These are phyloP conservation scores for Xanthia icteritia DNA, from an alignment of 2,888 invertebrate species.

Conservation along the genomic window DNA sequence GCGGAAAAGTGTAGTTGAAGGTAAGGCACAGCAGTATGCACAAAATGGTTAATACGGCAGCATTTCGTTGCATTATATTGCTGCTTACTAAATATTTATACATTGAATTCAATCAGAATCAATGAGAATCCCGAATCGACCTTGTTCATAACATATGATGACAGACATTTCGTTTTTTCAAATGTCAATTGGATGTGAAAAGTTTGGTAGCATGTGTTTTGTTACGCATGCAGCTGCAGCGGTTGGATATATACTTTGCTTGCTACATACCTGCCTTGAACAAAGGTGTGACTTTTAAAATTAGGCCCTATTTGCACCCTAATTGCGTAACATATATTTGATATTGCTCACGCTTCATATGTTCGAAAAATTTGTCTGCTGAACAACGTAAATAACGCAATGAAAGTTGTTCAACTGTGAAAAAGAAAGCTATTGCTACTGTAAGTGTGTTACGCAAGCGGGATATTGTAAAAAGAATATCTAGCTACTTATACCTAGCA, in stretches of 20 bases:
- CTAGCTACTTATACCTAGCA: not conserved
- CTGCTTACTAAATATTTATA: constrained; percentile 48
- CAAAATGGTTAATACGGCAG: constrained; percentile 71
- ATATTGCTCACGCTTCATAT: too few relatives aligned
- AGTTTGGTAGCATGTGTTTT: constrained; percentile 11
- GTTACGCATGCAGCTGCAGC: not conserved
- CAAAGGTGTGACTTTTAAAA: not conserved
- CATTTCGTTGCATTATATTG: constrained; percentile 76
- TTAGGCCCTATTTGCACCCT: too few relatives aligned
- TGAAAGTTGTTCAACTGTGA: too few relatives aligned
- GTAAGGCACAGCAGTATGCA: constrained; percentile 79
- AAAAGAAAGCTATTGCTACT: too few relatives aligned
- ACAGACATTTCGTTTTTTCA: constrained; percentile 15
- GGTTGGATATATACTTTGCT: not conserved
- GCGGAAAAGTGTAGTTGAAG: constrained; percentile 82
- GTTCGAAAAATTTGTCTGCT: too few relatives aligned
- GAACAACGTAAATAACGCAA: too few relatives aligned
- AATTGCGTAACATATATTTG: too few relatives aligned
- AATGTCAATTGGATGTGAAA: constrained; percentile 16
- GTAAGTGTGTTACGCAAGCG: too few relatives aligned
- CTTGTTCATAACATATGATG: constrained; percentile 10
- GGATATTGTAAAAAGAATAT: not conserved
- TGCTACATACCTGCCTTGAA: not conserved
- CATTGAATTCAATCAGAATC: constrained; percentile 46
- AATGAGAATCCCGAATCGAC: constrained; percentile 24